Evolutionary conservation across 2,888 invertebrate genomes (phyloP), one percentile per base, ranked within the genome.

Genomic region (Cenopis cana): DNA sequence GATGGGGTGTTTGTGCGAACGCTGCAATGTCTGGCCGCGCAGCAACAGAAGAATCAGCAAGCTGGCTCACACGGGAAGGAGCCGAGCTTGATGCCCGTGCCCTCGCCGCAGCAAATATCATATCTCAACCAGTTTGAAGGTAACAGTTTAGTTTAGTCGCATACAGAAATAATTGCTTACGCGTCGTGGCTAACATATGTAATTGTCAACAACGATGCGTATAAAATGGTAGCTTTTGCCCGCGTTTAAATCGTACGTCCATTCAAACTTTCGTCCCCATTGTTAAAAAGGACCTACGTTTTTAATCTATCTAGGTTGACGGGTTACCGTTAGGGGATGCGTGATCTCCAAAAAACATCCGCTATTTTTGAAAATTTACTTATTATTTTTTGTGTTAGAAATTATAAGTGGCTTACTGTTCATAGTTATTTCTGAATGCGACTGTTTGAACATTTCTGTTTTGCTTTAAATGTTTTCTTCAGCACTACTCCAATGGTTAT

Each of bases 91-190:
- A 97, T 98, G 97, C 98, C 98, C 75, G 98, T 98, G 81, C 98
- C 98, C 77, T 98, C 98, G 76, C 98, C 98, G 71, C 98, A 98
- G 92, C 98, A 98, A 95, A 98, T 98, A 86, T 98, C 98, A 80
- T 98, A 98, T 94, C 95, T 98, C 84, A 98, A 98, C 94, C 97
- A 98, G 80, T 98, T 98, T 89, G 98, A 98, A 94, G 98, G 94
- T 94, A 94, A 93, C 80, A 33, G 61, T 56, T 49, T 80, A 76
- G 76, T 77, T 81, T 81, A 81, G 80, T 81, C 77, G 80, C 77
- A 78, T 79, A 77, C 81, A 82, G 83, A 86, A 85, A 81, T 79
- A 80, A 79, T 60, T 75, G 71, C 46, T 9, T 56, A 12, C n/a
- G 24, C 29, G 11, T 52, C 11, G 14, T 5, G 17, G 9, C 24